These are phyloP conservation scores for Eulimnadia texana DNA, from an alignment of 1,140 invertebrate species.

Conservation along the genomic window DNA sequence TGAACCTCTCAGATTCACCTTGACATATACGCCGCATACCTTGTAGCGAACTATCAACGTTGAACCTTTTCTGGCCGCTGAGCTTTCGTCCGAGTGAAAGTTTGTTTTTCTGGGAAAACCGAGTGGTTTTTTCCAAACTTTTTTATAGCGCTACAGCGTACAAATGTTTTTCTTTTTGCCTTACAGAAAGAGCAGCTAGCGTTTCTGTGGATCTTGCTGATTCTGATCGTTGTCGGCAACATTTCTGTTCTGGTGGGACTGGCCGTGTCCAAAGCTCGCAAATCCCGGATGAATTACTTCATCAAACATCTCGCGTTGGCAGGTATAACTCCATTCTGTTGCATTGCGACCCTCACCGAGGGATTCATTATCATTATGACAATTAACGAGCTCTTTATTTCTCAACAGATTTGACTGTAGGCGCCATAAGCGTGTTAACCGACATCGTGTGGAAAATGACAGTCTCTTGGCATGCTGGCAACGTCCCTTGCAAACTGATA, in stretches of 20 bases:
- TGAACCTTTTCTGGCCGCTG: no score
- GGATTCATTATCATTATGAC: background rate
- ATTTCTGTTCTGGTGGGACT: conserved; percentile 69
- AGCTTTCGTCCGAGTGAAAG: no score
- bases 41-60: background rate
- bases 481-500: conserved; percentile 73
- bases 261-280: conserved; percentile 60
- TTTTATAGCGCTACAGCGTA: no score
- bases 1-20: no score
- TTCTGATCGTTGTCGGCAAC: conserved; percentile 77
- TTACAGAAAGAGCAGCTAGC: conserved; percentile 64
- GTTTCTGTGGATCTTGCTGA: conserved; percentile 72
- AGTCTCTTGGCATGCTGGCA: conserved; percentile 69
- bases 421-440: conserved; percentile 67
- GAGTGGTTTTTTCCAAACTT: no score
- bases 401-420: conserved; percentile 63
- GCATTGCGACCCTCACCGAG: background rate
- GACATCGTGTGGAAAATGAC: conserved; percentile 78
- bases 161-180: no score
- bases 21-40: no score
- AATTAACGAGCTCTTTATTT: background rate
- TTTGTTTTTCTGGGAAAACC: no score
- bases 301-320: conserved; percentile 86
- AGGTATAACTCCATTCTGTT: conserved; percentile 35
- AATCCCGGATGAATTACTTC: conserved; percentile 92